Conservation (phyloP, 2,113 vertebrate genomes). For the Oreochromis aureus region DNA sequence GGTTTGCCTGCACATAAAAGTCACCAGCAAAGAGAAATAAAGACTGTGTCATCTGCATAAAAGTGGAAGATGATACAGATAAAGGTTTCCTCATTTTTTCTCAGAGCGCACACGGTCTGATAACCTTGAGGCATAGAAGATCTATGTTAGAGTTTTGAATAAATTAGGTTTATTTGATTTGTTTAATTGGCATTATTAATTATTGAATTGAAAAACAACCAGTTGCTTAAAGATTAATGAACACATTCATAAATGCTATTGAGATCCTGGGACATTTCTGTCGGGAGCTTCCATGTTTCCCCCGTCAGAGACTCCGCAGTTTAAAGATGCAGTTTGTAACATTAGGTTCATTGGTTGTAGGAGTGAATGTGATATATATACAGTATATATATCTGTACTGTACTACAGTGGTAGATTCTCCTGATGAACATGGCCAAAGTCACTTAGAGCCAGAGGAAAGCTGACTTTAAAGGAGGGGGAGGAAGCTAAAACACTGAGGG, state of each 20-base stretch:
- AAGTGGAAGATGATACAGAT: not conserved
- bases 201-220: not conserved
- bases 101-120: not conserved
- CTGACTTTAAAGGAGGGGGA: no score
- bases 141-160: no score
- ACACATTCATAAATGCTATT: not conserved
- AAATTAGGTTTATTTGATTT: not conserved
- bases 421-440: not conserved
- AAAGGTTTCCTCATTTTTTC: not conserved
- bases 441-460: not conserved
- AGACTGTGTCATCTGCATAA: not conserved
- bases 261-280: no score
- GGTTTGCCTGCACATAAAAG: not conserved
- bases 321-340: not conserved
- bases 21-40: not conserved
- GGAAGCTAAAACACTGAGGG: not conserved
- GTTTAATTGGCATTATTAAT: not conserved
- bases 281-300: not conserved
- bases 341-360: not conserved
- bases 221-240: not conserved
- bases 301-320: not conserved
- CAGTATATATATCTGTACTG: not conserved
- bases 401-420: not conserved
- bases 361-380: not conserved
- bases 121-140: not conserved